Evolutionary conservation across 2,888 invertebrate species (phyloP), one percentile per base, ranked within the genome.

Genomic region (Dusona sp.): DNA sequence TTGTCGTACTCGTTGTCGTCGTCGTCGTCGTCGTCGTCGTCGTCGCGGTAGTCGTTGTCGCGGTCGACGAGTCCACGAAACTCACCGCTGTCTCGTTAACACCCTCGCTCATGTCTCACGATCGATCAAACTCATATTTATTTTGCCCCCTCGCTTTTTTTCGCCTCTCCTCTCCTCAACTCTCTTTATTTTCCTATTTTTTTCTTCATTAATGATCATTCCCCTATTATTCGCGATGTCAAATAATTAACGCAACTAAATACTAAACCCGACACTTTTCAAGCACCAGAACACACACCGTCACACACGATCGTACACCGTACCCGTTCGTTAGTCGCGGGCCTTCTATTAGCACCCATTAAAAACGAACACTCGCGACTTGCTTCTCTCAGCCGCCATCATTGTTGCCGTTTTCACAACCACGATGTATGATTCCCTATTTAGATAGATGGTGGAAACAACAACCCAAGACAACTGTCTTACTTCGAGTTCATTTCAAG

Each of bases 301-400:
- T 33, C 54, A 61, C 36, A n/a, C 33, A 70, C 78, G 65, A 67
- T 19, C 68, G 70, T 84, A 87, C 75, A 68, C 74, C 67, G 57
- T 70, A 38, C 84, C 68, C 84, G 87, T 87, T 83, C 85, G 85
- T 87, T 80, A 73, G 79, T 83, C 86, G 88, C 80, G 85, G 83
- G 75, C 80, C 75, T 82, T 83, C 73, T 87, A 85, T 84, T 79
- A 88, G 90, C 90, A 89, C 92, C 90, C 90, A 89, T 88, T 88
- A 88, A 89, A 90, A 88, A 51, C 89, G 89, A 88, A 89, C 89
- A 90, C 90, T 88, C 87, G 86, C 88, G 89, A 89, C 88, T 90
- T 85, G 88, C 88, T 89, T 88, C 89, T 79, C 75, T 79, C 74
- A 85, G 83, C 88, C 91, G 91, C 92, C 92, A 92, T 92, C 88